Base-by-base conservation (phyloP, 2,888 invertebrate species). In the Tupiocoris notatus region DNA sequence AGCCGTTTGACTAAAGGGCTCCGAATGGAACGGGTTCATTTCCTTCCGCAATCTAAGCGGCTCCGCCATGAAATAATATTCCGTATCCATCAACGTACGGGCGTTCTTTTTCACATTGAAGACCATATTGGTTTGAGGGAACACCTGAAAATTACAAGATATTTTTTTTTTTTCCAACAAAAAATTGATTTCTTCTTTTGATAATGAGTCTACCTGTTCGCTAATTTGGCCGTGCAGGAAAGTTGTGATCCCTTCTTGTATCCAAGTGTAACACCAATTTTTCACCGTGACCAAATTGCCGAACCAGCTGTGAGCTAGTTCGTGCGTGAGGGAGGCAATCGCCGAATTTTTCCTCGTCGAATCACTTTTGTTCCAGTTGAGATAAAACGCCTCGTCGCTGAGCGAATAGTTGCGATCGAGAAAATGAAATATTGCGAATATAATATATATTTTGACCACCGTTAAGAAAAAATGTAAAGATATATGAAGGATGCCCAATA, bases 241-340 rank as follows among this genome's bases (percentile, higher is more conserved):
- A 7, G 71, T 68, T 2, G 70, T 20, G 21, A 77, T n/a, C n/a
- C 70, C 71, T 58, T 77, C 77, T 22, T 77, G 70, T 9, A 71
- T 22, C 77, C 77, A 77, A 20, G 58, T 25, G 24, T 68, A 18
- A n/a, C 70, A 63, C 77, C 77, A 77, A 20, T 70, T 62, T 16
- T 20, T 22, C 3, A 54, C 54, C n/a, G 77, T 77, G 22, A 77
- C 71, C 20, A 73, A 58, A 64, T 77, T 77, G 54, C 77, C 77
- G 39, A 71, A 77, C 77, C 77, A 77, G 18, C 71, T 25, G 58
- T 77, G 77, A 2, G 64, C 71, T 17, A 71, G 21, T 58, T 77
- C 77, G 24, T 77, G 77, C 17, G 77, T 24, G 21, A 77, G 39
- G 12, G 39, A 39, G 6, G 39, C 39, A 3, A 39, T 3, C 6